Evolutionary conservation across 2,888 invertebrate genomes (phyloP), one percentile per base, ranked within the genome.

Genomic region (Pollenia angustigena): DNA sequence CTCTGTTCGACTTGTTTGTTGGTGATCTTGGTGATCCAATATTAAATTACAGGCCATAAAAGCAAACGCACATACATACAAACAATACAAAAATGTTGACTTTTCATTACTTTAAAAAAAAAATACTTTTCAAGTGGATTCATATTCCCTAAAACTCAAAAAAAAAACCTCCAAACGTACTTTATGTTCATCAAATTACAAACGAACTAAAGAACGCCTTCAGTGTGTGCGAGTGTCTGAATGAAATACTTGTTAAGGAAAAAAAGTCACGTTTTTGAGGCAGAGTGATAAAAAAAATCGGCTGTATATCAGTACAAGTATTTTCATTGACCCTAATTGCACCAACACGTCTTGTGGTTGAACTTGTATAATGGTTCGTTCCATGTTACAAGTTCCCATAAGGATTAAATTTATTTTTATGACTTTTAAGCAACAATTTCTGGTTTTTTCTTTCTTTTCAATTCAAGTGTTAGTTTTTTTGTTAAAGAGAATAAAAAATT

Each of bases 321-420:
- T 74, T 72, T 66, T 40, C 52, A 18, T 14, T 88, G 88, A 88
- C 86, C 88, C 75, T 62, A 81, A 78, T 66, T 23, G 88, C 69
- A 72, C 79, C 52, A 80, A 81, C 88, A 86, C 74, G 86, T 88
- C 76, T 75, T 86, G 86, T 60, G 86, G 88, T 86, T 88, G 71
- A 74, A 72, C 79, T 80, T 79, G 68, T 69, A 81, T 52, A 42
- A 18, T 52, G 14, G 42, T 79, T 76, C 54, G 42, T 79, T 76
- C 54, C 54, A 48, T 66, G 66, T 83, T 81, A 54, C 16, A 74
- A 78, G 56, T 84, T 84, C 84, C 58, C 84, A 84, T 84, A 84
- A 72, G 72, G 84, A 84, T 79, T 84, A 52, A 79, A 79, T 84
- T 79, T 18, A 58, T 42, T 58, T 68, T 68, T 44, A 75, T 16